phyloP scores from a whole-genome alignment of 2,797 vertebrate genomes.

The Chromis chromis region DNA sequence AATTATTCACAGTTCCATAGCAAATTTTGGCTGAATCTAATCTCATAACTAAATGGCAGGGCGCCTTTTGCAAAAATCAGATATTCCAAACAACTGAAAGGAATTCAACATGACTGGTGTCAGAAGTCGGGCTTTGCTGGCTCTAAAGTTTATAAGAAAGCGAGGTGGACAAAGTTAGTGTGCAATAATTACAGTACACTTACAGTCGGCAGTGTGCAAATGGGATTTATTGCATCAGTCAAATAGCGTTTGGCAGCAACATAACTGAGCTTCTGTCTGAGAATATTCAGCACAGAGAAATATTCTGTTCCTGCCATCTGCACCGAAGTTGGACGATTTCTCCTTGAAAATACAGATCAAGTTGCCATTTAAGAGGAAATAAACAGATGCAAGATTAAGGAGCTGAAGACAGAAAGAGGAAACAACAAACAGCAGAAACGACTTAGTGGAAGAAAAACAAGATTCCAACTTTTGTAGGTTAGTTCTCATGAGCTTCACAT shows the following conservation, averaged over 20 bases:
- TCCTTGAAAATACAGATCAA: slow-evolving; percentile 12
- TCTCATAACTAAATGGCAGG: slow-evolving; percentile 63
- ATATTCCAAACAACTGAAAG: slow-evolving; percentile 46
- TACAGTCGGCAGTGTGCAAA: slow-evolving; percentile 32
- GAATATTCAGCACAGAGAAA: slow-evolving; percentile 1
- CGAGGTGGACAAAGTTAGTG: slow-evolving; percentile 22
- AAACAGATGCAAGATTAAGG: slow-evolving; percentile 38
- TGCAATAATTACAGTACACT: slow-evolving; percentile 5
- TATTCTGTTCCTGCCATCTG: not conserved
- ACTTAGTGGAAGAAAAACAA: slow-evolving; percentile 64
- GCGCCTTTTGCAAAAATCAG: slow-evolving; percentile 43
- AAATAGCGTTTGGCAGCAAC: slow-evolving; percentile 23
- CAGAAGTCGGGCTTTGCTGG: slow-evolving; percentile 1
- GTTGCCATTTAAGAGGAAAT: slow-evolving; percentile 25
- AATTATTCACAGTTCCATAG: slow-evolving; percentile 77
- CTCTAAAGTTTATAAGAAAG: slow-evolving; percentile 8
- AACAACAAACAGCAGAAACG: slow-evolving; percentile 45
- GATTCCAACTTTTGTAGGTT: slow-evolving; percentile 78
- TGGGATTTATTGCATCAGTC: slow-evolving; percentile 41
- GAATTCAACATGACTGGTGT: slow-evolving; percentile 23
- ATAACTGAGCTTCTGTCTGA: slow-evolving; percentile 32
- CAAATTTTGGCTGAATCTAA: slow-evolving; percentile 70
- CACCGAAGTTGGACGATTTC: not conserved
- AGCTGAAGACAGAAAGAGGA: slow-evolving; percentile 28
- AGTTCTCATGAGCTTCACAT: slow-evolving; percentile 86